Evolutionary conservation across 2,888 invertebrate genomes (phyloP), one percentile per base, ranked within the genome.

Genomic region (Phalangium opilio): DNA sequence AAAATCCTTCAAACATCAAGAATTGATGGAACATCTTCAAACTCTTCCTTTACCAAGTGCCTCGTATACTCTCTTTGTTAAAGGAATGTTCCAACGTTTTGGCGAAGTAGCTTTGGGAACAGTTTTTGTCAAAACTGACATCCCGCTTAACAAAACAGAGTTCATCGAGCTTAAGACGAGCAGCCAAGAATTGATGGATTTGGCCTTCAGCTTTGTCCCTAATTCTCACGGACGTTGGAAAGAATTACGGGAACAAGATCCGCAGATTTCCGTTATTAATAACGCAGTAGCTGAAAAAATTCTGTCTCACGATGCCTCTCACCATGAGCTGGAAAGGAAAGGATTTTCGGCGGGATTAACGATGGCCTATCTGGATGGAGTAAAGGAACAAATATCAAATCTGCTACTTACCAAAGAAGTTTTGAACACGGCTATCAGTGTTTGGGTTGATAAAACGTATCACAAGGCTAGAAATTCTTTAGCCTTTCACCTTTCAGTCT

Each of bases 31-130:
- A 43, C 50, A 50, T 34, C 50, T 47, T n/a, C 50, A 49, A 43
- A 50, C 52, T 19, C 42, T 51, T 12, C 52, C 52, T 21, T 46
- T 53, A 8, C 52, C 53, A 7, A 52, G 45, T 38, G 47, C 52
- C 14, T 50, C 56, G 12, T 56, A 56, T 41, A 48, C 51, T 14
- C 35, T 56, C n/a, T 56, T 56, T 42, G 48, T 55, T 5, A 49
- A 53, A 44, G 56, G 56, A 36, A 56, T 56, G 56, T 45, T 51
- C 3, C 53, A 53, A 18, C 43, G 55, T 18, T 56, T 56, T 40
- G 51, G 50, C 15, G 56, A 56, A 42, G 27, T 56, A 18, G 51
- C 56, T 11, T 49, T 55, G 12, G 55, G 55, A 10, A 56, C 56
- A 1, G 48, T 56, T 15, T 56, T 53, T 38, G 51, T 55, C 8